Evolutionary conservation across 2,113 vertebrate species (phyloP), one percentile per base, ranked within the genome.

Genomic region (Ictidomys tridecemlineatus): DNA sequence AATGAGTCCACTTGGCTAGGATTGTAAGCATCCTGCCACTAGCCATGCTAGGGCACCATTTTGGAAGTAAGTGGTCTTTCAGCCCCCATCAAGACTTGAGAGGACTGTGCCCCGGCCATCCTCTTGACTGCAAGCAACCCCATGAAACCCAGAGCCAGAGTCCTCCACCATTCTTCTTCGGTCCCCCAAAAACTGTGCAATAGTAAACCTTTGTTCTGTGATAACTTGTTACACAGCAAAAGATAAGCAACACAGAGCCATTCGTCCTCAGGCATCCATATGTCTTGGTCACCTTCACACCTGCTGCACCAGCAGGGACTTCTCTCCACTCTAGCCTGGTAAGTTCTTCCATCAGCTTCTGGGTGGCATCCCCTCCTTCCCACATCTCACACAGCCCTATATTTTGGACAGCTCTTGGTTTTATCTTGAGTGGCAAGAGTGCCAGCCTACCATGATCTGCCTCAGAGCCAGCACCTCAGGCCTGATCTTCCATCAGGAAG

Each of bases 371-470:
- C 4, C 7, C 3, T 76, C 32, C 22, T 83, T 39, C 30, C 63
- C 4, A 2, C 9, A 6, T 32, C 63, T 30, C 2, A 18, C 3
- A 39, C 22, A 11, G 28, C 8, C 51, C 37, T 73, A 30, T 17
- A 2, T 37, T 24, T 24, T 16, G 20, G 28, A 2, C 9, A 24
- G 48, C 48, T 51, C 12, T 13, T 51, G 48, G 48, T 51, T 51
- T 51, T 12, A 1, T 72, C 0, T 17, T 1, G 0, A 10, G 0
- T 30, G 28, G 0, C 0, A 1, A 12, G 2, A 2, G 30, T 26
- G 24, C 61, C 61, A 63, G 61, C 24, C 24, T 2, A 51, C 42
- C 53, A 24, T 1, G 1, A 4, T 61, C 69, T 53, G 3, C 14
- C n/a, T n/a, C 45, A 24, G 56, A 53, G 22, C 61, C 70, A 18